Evolutionary conservation across 2,797 vertebrate species (phyloP).

Genomic region (Bradypodion ventrale): DNA sequence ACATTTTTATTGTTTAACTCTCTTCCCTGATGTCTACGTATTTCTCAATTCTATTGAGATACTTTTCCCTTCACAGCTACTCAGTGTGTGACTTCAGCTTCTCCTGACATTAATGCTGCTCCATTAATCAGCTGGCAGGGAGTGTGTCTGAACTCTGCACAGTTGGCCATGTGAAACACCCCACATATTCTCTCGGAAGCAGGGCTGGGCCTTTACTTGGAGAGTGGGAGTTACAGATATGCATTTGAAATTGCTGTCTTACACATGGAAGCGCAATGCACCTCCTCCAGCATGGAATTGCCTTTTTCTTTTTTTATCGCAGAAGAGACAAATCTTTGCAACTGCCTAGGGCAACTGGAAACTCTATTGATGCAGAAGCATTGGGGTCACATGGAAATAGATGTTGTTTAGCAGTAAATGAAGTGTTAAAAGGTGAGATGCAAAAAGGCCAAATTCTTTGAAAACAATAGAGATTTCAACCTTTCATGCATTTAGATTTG

Average conservation of each 20-base stretch:
- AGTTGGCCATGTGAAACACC: constrained; percentile 12
- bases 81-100: not conserved
- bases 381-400: constrained; percentile 47
- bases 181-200: constrained; percentile 30
- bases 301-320: constrained; percentile 29
- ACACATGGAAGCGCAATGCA: constrained; percentile 47
- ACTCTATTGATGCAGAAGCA: constrained; percentile 56
- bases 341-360: constrained; percentile 42
- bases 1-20: not conserved
- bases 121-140: constrained; percentile 40
- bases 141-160: constrained; percentile 2
- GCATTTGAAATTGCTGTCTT: constrained; percentile 34
- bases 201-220: not conserved
- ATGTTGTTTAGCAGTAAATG: constrained; percentile 69
- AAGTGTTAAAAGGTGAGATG: constrained; percentile 66
- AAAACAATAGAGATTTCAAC: not conserved
- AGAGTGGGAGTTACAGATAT: constrained; percentile 23
- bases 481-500: constrained; percentile 6
- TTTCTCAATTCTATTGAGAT: constrained; percentile 14
- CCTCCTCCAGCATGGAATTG: not conserved
- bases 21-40: not conserved
- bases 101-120: constrained; percentile 31
- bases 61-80: not conserved
- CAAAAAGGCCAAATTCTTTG: constrained; percentile 51
- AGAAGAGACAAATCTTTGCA: constrained; percentile 32